A percentile compares a stretch with the other conserved stretches of the same genome.
These are phyloP conservation scores for Drosophila mojavensis DNA, from an alignment of 1,140 invertebrate species.

Conservation along the genomic window DNA sequence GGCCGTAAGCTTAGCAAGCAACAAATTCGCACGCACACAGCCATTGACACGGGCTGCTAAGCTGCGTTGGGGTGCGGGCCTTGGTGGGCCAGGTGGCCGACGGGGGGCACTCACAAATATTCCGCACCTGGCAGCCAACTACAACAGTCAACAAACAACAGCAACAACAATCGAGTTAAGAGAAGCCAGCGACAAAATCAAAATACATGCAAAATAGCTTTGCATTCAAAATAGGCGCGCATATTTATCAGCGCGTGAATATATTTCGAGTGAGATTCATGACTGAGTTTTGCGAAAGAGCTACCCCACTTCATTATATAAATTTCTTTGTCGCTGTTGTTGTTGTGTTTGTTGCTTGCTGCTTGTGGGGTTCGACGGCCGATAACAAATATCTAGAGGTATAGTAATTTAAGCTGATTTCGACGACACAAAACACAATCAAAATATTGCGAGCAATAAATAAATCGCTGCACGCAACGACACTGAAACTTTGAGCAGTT, in stretches of 20 bases:
- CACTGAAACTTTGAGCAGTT: slow-evolving; percentile 14
- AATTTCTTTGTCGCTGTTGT: background rate
- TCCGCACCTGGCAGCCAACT: slow-evolving; percentile 28
- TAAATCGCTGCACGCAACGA: slow-evolving; percentile 46
- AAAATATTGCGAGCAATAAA: slow-evolving; percentile 55
- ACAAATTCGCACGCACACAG: slow-evolving; percentile 75
- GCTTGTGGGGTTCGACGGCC: background rate
- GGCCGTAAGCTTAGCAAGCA: slow-evolving; percentile 61
- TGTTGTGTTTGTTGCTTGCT: background rate
- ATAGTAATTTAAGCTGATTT: slow-evolving; percentile 55
- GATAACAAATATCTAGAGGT: slow-evolving; percentile 51
- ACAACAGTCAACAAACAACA: slow-evolving; percentile 4
- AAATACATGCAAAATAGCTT: slow-evolving; percentile 75
- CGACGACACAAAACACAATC: slow-evolving; percentile 40
- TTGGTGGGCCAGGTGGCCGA: slow-evolving; percentile 2
- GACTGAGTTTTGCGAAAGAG: slow-evolving; percentile 22
- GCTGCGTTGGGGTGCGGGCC: slow-evolving; percentile 43
- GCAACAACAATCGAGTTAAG: slow-evolving; percentile 5
- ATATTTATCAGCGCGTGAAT: slow-evolving; percentile 60
- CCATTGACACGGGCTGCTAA: slow-evolving; percentile 78
- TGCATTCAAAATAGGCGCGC: slow-evolving; percentile 25
- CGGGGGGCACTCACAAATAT: slow-evolving; percentile 26
- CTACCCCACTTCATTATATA: slow-evolving; percentile 1
- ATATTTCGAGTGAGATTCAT: slow-evolving; percentile 19
- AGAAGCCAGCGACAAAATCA: slow-evolving; percentile 54